Evolutionary conservation across 1,140 invertebrate genomes (phyloP).

Genomic region (Pollicipes pollicipes): DNA sequence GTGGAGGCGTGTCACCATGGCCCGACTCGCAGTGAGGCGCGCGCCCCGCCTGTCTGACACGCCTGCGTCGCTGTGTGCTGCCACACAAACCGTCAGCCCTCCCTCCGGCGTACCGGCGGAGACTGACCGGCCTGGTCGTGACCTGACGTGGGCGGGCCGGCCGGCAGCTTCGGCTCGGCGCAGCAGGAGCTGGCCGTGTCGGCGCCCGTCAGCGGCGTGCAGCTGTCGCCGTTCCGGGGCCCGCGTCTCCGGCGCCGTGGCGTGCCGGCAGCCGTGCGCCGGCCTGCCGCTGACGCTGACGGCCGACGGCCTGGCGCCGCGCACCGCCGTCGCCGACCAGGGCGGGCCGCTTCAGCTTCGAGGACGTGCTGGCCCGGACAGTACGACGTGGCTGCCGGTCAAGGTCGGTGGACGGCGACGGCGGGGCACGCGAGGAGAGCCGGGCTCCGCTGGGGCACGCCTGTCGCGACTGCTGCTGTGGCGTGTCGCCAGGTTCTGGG

Average conservation of each 20-base stretch:
- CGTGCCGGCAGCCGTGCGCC: conserved; percentile 38
- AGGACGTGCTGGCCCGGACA: conserved; percentile 33
- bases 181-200: conserved; percentile 22
- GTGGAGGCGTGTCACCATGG: too few relatives aligned
- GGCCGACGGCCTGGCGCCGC: conserved; percentile 18
- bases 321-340: conserved; percentile 14
- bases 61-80: too few relatives aligned
- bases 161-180: conserved; percentile 25
- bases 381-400: conserved; percentile 43
- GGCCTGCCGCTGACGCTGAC: conserved; percentile 19
- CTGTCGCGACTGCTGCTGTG: too few relatives aligned
- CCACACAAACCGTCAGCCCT: too few relatives aligned
- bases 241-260: conserved; percentile 40
- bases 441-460: too few relatives aligned
- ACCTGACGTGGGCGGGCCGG: neutral
- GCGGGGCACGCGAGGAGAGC: too few relatives aligned
- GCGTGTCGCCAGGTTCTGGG: too few relatives aligned
- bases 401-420: conserved; percentile 20
- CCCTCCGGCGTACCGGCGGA: too few relatives aligned
- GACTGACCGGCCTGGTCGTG: too few relatives aligned
- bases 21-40: too few relatives aligned
- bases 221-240: conserved; percentile 60
- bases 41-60: too few relatives aligned
- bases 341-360: conserved; percentile 27
- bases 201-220: conserved; percentile 31